These are phyloP conservation scores for Promerops cafer DNA, from an alignment of 2,113 vertebrate genomes.

Conservation along the genomic window DNA sequence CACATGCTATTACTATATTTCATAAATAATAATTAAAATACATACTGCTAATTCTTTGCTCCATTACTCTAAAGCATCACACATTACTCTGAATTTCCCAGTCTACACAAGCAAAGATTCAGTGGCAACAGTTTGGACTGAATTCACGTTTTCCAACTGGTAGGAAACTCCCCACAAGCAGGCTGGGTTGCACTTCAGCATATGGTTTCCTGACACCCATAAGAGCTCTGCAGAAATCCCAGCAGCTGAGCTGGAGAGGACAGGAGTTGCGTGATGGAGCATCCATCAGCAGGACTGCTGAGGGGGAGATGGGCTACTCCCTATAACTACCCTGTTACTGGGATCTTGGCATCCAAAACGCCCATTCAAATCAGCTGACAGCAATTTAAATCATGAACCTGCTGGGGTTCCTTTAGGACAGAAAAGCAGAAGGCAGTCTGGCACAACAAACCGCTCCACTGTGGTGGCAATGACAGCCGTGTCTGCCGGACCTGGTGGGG, in stretches of 20 bases:
- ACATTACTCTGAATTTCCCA: background rate
- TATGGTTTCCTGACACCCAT: constrained; percentile 1
- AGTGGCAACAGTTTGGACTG: background rate
- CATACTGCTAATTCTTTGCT: constrained; percentile 59
- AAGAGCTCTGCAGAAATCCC: background rate
- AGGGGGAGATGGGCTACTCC: background rate
- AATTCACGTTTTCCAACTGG: background rate
- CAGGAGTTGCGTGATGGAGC: background rate
- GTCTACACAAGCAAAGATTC: background rate
- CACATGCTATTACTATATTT: constrained; percentile 1
- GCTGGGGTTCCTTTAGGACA: background rate
- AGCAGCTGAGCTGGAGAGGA: background rate
- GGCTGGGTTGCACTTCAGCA: background rate
- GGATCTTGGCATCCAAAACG: background rate
- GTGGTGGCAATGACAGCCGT: background rate
- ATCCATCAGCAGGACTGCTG: background rate
- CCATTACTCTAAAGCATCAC: constrained; percentile 49
- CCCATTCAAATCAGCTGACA: background rate
- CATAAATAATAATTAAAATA: constrained; percentile 69
- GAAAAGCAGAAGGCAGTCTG: background rate
- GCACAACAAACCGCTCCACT: background rate
- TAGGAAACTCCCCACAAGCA: background rate
- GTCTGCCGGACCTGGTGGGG: background rate
- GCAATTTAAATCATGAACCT: background rate
- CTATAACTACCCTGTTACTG: accelerated